A percentile compares a stretch with the other conserved stretches of the same genome.
These are phyloP conservation scores for Alsophila aescularia DNA, from an alignment of 2,888 invertebrate genomes.

Conservation along the genomic window DNA sequence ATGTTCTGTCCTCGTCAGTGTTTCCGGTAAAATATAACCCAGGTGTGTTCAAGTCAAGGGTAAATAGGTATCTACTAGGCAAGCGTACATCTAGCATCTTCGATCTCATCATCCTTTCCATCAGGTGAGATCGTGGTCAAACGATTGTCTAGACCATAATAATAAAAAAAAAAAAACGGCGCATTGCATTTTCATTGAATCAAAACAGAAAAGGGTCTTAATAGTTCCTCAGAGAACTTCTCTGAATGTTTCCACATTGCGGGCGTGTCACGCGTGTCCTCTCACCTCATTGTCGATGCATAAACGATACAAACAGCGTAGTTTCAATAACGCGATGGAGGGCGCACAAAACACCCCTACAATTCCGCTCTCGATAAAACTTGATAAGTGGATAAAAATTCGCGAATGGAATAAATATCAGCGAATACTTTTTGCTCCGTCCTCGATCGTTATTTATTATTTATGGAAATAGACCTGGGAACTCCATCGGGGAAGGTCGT, in stretches of 20 bases:
- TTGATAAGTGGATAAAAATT: conserved; percentile 78
- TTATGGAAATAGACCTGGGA: conserved; percentile 82
- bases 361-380: conserved; percentile 51
- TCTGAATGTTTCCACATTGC: not conserved
- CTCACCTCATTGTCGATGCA: conserved; percentile 22
- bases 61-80: too few relatives aligned
- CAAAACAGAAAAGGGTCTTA: not conserved
- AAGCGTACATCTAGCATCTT: too few relatives aligned
- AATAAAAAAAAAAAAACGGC: too few relatives aligned
- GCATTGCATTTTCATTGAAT: not conserved
- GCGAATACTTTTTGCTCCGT: conserved; percentile 74
- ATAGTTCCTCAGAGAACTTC: not conserved
- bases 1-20: too few relatives aligned
- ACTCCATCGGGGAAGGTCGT: conserved; percentile 78
- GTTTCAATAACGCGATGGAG: conserved; percentile 28
- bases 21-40: too few relatives aligned
- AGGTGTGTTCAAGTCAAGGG: too few relatives aligned
- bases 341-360: conserved; percentile 30
- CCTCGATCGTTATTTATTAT: conserved; percentile 82
- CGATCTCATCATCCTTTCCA: too few relatives aligned
- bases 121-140: too few relatives aligned
- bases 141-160: too few relatives aligned
- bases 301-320: conserved; percentile 32
- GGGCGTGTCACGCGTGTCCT: conserved; percentile 3
- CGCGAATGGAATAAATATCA: conserved; percentile 77